These are phyloP conservation scores for Oreocharis arfaki DNA, from an alignment of 2,113 vertebrate genomes.

Conservation along the genomic window DNA sequence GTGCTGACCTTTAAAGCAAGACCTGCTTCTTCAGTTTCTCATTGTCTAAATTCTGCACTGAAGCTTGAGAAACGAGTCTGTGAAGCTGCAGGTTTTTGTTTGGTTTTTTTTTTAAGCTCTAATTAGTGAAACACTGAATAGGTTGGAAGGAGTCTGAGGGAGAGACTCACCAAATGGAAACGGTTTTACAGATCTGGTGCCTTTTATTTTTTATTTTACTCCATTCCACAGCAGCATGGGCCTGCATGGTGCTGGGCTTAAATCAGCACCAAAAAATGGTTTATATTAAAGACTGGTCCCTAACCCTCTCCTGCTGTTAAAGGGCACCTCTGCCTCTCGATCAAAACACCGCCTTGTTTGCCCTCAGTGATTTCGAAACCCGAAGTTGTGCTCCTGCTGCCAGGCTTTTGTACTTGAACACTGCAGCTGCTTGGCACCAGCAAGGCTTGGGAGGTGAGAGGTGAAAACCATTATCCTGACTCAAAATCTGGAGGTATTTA, in stretches of 20 bases:
- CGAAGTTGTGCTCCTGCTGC: not conserved
- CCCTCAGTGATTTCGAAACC: not conserved
- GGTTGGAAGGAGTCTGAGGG: not conserved
- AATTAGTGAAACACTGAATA: not conserved
- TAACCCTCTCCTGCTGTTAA: not conserved
- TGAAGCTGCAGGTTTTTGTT: not conserved
- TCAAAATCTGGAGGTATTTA: not conserved
- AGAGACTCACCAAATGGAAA: not conserved
- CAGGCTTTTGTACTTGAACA: not conserved
- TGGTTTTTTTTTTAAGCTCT: not conserved
- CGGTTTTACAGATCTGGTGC: not conserved
- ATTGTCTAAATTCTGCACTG: not conserved
- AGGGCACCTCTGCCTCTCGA: not conserved
- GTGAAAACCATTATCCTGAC: not conserved
- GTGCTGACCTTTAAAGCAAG: constrained; percentile 30
- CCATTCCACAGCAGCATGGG: not conserved
- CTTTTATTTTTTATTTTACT: not conserved
- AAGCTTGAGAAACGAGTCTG: constrained; percentile 3
- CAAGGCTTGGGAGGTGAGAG: not conserved
- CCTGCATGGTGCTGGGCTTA: not conserved
- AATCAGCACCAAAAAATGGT: not conserved
- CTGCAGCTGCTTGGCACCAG: not conserved
- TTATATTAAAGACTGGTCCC: not conserved
- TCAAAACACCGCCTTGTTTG: not conserved
- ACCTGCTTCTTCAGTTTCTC: constrained; percentile 12